phyloP scores from a whole-genome alignment of 2,113 vertebrate genomes.

The Rallus limicola region DNA sequence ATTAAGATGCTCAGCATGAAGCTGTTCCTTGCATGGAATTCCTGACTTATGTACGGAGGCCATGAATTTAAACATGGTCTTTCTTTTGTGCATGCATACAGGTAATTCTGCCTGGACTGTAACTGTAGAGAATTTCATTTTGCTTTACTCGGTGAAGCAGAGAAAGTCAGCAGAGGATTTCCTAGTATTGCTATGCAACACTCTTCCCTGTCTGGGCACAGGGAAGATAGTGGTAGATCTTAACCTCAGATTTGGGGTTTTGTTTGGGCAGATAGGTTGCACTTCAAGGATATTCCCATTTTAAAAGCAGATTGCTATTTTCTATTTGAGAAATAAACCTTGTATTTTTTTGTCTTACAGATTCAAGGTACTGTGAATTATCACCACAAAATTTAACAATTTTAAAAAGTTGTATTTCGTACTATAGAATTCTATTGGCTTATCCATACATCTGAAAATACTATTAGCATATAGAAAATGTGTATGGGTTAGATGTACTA shows the following conservation, averaged over 20 bases:
- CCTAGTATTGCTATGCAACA: background rate
- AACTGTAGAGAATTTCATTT: background rate
- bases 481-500: background rate
- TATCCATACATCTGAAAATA: background rate
- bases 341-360: background rate
- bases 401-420: background rate
- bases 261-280: background rate
- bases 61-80: background rate
- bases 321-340: background rate
- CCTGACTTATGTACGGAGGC: background rate
- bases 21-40: background rate
- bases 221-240: accelerated
- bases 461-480: background rate
- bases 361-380: background rate
- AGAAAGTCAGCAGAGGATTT: background rate
- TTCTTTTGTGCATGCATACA: background rate
- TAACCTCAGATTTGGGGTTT: background rate
- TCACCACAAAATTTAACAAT: background rate
- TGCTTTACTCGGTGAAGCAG: background rate
- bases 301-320: background rate
- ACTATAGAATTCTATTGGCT: background rate
- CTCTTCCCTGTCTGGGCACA: background rate
- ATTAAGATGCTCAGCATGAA: background rate
- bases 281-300: background rate
- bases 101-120: background rate